Percentiles rank a stretch among this genome's conserved stretches.
Evolutionary conservation across 2,797 vertebrate genomes (phyloP).

Genomic region (Chaunax sp.): DNA sequence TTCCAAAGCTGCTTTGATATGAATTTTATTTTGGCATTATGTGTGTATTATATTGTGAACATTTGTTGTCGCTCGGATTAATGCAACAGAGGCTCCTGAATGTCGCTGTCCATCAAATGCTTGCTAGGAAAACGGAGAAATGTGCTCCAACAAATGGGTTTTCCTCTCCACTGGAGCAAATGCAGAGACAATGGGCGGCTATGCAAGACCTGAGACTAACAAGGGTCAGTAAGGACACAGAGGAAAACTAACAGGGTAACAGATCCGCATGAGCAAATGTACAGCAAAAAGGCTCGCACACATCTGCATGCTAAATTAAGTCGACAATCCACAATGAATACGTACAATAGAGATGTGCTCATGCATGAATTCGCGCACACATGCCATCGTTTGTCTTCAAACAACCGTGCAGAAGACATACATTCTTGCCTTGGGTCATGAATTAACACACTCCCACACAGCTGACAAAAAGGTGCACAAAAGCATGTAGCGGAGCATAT

Average conservation of each 20-base stretch:
- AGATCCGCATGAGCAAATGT: constrained; percentile 59
- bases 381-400: constrained; percentile 65
- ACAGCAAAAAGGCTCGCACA: constrained; percentile 36
- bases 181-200: constrained; percentile 58
- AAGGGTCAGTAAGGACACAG: constrained; percentile 69
- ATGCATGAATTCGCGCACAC: constrained; percentile 54
- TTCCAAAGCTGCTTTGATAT: constrained; percentile 46
- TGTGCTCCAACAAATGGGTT: constrained; percentile 53
- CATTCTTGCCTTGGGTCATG: constrained; percentile 74
- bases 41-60: constrained; percentile 26
- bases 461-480: constrained; percentile 73
- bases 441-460: constrained; percentile 82
- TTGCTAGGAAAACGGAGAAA: constrained; percentile 31
- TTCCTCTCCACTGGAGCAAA: constrained; percentile 65
- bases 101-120: constrained; percentile 53
- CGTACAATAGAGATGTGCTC: constrained; percentile 36
- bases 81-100: constrained; percentile 41
- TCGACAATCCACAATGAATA: constrained; percentile 31
- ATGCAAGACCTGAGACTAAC: constrained; percentile 61
- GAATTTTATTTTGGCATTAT: constrained; percentile 41
- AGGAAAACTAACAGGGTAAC: constrained; percentile 53
- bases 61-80: constrained; percentile 38
- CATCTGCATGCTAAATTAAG: constrained; percentile 67
- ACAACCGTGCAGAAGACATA: constrained; percentile 63
- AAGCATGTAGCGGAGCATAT: constrained; percentile 64